Percentiles rank a stretch among this genome's conserved stretches.
These are phyloP conservation scores for Melinaea menophilus DNA, from an alignment of 2,888 invertebrate genomes.

Conservation along the genomic window DNA sequence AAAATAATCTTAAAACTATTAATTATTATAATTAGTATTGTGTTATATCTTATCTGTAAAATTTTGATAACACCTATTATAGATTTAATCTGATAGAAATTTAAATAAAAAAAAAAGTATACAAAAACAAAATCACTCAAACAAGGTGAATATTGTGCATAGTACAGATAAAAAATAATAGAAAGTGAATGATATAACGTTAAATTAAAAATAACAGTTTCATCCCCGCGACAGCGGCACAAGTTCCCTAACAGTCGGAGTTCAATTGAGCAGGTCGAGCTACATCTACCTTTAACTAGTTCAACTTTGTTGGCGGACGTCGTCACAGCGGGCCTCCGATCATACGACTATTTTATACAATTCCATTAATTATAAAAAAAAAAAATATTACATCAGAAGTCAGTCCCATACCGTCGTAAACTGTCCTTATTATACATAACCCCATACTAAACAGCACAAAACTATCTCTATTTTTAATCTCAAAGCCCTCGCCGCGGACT, in stretches of 20 bases:
- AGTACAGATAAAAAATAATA: constrained; percentile 6
- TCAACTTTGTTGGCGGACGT: constrained; percentile 72
- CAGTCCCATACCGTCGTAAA: constrained; percentile 68
- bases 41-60: constrained; percentile 10
- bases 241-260: constrained; percentile 64
- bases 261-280: constrained; percentile 72
- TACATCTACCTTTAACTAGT: constrained; percentile 70
- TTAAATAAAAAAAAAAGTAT: constrained; percentile 9
- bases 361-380: constrained; percentile 70
- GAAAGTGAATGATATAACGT: constrained; percentile 7
- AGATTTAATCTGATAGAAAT: constrained; percentile 23
- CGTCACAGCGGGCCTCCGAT: constrained; percentile 66
- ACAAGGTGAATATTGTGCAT: neutral
- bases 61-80: constrained; percentile 22
- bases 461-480: constrained; percentile 67
- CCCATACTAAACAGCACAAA: constrained; percentile 70
- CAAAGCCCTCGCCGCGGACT: constrained; percentile 47
- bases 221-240: constrained; percentile 50
- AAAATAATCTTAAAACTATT: neutral
- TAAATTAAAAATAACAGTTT: constrained; percentile 43
- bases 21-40: neutral
- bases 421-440: constrained; percentile 70
- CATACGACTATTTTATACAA: constrained; percentile 69
- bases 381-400: constrained; percentile 69
- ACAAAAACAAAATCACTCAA: neutral